A percentile compares a stretch with the other conserved stretches of the same genome.
phyloP scores from a whole-genome alignment of 1,140 invertebrate genomes.

The Macrotrachela quadricornifera region DNA sequence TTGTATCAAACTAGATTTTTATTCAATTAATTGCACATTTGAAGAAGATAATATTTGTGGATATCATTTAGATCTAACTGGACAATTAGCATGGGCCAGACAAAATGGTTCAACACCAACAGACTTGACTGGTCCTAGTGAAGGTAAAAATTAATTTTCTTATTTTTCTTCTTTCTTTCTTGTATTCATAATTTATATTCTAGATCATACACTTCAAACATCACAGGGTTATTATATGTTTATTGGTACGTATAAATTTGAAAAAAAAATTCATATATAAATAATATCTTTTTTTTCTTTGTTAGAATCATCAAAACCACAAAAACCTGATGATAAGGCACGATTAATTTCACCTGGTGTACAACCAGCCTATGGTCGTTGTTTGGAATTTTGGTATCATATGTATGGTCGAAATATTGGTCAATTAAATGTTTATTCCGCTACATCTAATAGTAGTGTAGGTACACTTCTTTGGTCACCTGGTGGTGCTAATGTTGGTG shows the following conservation, averaged over 20 bases:
- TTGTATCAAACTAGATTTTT: background rate
- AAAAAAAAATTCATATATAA: too few relatives aligned
- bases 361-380: background rate
- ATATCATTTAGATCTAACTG: background rate
- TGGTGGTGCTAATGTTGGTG: slow-evolving; percentile 6
- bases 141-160: slow-evolving; percentile 8
- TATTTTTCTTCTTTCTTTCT: too few relatives aligned
- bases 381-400: slow-evolving; percentile 6
- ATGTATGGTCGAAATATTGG: slow-evolving; percentile 6
- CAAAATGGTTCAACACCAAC: slow-evolving; percentile 12
- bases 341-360: slow-evolving; percentile 16
- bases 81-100: slow-evolving; percentile 8
- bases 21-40: background rate
- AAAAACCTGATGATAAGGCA: slow-evolving; percentile 17
- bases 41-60: slow-evolving; percentile 6
- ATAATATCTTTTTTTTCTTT: background rate
- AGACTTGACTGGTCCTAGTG: slow-evolving; percentile 16
- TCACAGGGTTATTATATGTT: slow-evolving; percentile 13
- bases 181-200: slow-evolving; percentile 8
- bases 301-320: slow-evolving; percentile 12
- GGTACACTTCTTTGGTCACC: slow-evolving; percentile 8
- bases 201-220: slow-evolving; percentile 15
- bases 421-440: background rate
- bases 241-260: slow-evolving; percentile 9
- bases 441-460: background rate